phyloP scores from a whole-genome alignment of 2,113 vertebrate species.

The Labeo catla region DNA sequence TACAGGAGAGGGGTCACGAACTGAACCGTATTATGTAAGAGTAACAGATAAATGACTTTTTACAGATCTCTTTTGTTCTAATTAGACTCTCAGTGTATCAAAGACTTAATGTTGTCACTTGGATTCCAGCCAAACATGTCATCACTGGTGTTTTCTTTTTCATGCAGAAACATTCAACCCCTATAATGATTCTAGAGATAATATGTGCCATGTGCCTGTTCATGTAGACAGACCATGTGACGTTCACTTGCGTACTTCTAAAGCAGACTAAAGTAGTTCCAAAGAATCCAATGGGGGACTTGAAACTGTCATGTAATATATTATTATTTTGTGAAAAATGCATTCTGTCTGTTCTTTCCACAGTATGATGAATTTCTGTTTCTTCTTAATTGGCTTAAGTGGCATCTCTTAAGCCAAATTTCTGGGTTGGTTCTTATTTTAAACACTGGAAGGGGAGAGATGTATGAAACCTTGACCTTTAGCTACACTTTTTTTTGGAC shows the following conservation, averaged over 20 bases:
- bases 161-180: neutral
- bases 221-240: neutral
- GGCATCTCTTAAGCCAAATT: neutral
- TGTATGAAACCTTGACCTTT: neutral
- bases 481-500: conserved; percentile 1
- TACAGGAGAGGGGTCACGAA: neutral
- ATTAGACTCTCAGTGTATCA: neutral
- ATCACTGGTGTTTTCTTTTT: neutral
- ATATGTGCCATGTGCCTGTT: neutral
- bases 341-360: neutral
- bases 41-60: neutral
- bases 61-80: neutral
- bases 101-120: neutral
- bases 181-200: neutral
- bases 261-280: neutral
- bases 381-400: neutral
- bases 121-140: neutral
- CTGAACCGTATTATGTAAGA: neutral
- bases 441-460: neutral
- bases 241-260: neutral
- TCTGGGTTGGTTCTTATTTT: neutral
- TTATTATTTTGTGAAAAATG: neutral
- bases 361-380: neutral
- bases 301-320: neutral
- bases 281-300: neutral